Percentiles rank a stretch among this genome's conserved stretches.
phyloP scores from a whole-genome alignment of 2,888 invertebrate species.

The Sarcophaga subvicina region DNA sequence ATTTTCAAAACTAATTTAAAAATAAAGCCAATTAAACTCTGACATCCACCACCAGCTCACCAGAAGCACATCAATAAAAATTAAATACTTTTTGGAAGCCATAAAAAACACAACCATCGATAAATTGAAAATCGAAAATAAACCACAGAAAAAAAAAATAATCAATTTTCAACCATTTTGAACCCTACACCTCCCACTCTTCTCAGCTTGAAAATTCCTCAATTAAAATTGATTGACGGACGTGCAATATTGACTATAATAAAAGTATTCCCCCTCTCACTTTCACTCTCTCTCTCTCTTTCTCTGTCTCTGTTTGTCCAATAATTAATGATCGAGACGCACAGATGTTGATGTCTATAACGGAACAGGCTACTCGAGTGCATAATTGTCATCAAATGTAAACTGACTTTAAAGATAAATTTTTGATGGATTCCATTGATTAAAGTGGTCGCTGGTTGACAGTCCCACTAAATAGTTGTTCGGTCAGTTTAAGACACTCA shows the following conservation, averaged over 20 bases:
- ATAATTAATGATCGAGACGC: conserved; percentile 49
- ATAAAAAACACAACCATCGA: background rate
- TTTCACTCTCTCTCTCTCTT: too few species aligned
- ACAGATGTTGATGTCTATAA: conserved; percentile 42
- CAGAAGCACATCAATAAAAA: background rate
- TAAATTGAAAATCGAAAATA: background rate
- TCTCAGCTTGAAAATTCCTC: background rate
- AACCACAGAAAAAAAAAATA: background rate
- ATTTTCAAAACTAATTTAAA: too few species aligned
- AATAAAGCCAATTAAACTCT: conserved; percentile 24
- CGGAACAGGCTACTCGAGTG: conserved; percentile 57
- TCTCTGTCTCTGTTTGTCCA: background rate
- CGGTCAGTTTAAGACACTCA: conserved; percentile 35
- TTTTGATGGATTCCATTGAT: conserved; percentile 46
- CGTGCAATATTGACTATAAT: background rate
- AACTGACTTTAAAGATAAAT: conserved; percentile 44
- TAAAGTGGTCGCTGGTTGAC: conserved; percentile 45
- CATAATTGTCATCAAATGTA: conserved; percentile 50
- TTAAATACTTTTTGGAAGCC: conserved; percentile 1
- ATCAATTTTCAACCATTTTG: background rate
- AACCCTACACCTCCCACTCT: conserved; percentile 12
- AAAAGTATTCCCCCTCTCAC: too few species aligned
- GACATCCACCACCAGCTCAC: background rate
- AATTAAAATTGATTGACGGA: conserved; percentile 52
- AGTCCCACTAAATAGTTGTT: background rate